Evolutionary conservation across 2,797 vertebrate genomes (phyloP).

Genomic region (Urocyon cinereoargenteus): DNA sequence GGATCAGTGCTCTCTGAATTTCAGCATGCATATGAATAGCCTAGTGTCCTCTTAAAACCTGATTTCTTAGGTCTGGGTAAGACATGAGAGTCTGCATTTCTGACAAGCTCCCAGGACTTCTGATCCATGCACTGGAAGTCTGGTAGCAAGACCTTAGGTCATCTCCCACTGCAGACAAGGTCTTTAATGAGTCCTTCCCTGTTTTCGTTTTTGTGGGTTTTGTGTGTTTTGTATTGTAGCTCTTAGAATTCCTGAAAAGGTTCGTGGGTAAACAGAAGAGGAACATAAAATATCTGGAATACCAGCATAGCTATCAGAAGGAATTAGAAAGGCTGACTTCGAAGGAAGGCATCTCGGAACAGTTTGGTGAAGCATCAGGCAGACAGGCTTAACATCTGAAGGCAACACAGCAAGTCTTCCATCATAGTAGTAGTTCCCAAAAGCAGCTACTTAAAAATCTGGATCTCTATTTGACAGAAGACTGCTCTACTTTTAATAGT

Average conservation of each 20-base stretch:
- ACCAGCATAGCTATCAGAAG: neutral
- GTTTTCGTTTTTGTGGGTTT: neutral
- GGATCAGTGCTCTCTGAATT: neutral
- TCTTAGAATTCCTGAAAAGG: neutral
- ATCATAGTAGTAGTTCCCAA: neutral
- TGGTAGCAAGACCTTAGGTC: neutral
- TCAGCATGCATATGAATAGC: neutral
- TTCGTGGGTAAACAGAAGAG: conserved; percentile 22
- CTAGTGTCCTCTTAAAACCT: neutral
- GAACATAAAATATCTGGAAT: neutral
- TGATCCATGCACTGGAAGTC: neutral
- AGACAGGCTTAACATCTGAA: neutral
- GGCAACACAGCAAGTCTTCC: neutral
- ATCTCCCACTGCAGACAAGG: neutral
- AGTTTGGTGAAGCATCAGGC: rapidly evolving
- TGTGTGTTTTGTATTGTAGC: conserved; percentile 26
- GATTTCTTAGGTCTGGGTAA: neutral
- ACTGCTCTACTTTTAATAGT: neutral
- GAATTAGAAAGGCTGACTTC: neutral
- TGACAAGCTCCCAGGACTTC: neutral
- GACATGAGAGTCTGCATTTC: neutral
- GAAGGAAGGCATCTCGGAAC: neutral
- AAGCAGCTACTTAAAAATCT: neutral
- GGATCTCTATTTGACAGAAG: neutral
- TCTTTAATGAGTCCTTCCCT: neutral